Percentiles rank a stretch among this genome's conserved stretches.
These are phyloP conservation scores for Hecatera dysodea DNA, from an alignment of 2,888 invertebrate genomes.

Conservation along the genomic window DNA sequence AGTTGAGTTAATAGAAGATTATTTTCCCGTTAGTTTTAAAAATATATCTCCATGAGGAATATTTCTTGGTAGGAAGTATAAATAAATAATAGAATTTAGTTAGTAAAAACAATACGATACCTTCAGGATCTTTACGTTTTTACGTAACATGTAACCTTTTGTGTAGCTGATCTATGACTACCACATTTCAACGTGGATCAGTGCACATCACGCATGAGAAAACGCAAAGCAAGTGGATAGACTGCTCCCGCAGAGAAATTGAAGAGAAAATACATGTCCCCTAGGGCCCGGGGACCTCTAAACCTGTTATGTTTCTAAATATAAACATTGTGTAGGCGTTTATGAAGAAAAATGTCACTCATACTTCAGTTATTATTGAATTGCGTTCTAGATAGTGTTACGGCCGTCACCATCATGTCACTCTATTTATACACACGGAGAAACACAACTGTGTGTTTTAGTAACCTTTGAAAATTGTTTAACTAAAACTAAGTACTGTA, in stretches of 20 bases:
- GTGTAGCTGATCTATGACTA: not conserved
- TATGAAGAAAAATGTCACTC: slow-evolving; percentile 34
- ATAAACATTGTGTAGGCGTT: slow-evolving; percentile 56
- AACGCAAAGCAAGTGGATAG: not conserved
- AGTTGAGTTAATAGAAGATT: slow-evolving; percentile 27
- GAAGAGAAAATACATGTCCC: slow-evolving; percentile 3
- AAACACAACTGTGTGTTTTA: slow-evolving; percentile 1
- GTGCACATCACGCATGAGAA: slow-evolving; percentile 6
- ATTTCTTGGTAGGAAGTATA: not conserved
- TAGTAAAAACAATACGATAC: not conserved
- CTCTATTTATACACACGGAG: slow-evolving; percentile 20
- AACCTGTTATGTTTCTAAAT: slow-evolving; percentile 41
- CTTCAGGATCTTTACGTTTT: not conserved
- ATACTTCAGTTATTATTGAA: slow-evolving; percentile 51
- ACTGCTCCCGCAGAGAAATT: not conserved
- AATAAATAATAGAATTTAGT: slow-evolving; percentile 4
- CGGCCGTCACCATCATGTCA: slow-evolving; percentile 5
- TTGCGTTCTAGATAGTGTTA: slow-evolving; percentile 41
- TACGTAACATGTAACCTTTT: not conserved
- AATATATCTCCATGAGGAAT: slow-evolving; percentile 19
- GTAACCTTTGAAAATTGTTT: slow-evolving; percentile 16
- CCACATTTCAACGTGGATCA: slow-evolving; percentile 10
- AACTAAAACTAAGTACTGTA: slow-evolving; percentile 12
- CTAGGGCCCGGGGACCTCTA: slow-evolving; percentile 13
- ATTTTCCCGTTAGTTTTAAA: slow-evolving; percentile 31